phyloP scores from a whole-genome alignment of 2,797 vertebrate genomes.

The Dryobates pubescens region DNA sequence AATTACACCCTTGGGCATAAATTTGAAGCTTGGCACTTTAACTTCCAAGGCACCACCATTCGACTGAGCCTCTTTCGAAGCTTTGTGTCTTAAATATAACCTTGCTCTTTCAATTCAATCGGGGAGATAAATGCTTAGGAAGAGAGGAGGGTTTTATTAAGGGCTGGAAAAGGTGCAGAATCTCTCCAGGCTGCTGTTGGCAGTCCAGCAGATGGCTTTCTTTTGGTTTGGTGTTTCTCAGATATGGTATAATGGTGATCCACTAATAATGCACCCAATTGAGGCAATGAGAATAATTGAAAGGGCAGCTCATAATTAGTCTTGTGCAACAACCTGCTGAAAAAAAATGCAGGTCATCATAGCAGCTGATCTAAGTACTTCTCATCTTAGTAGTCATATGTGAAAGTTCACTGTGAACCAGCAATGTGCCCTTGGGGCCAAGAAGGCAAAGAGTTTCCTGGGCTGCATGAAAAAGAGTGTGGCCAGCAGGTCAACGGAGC shows the following conservation, averaged over 20 bases:
- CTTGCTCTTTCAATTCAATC: neutral
- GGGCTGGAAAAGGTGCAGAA: neutral
- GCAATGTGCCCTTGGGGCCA: too few species aligned
- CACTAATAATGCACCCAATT: neutral
- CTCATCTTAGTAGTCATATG: neutral
- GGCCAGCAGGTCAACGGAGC: too few species aligned
- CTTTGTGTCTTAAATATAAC: neutral
- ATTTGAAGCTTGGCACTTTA: rapidly evolving
- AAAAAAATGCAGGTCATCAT: neutral
- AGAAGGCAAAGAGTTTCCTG: too few species aligned
- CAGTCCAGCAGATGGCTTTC: neutral
- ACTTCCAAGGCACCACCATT: neutral
- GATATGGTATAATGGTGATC: neutral
- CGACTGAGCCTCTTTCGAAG: neutral
- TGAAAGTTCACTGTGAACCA: too few species aligned
- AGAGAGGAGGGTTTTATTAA: neutral
- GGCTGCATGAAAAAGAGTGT: too few species aligned
- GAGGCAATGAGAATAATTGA: neutral
- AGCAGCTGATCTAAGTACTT: neutral
- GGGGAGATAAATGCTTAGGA: neutral
- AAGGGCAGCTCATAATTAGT: neutral
- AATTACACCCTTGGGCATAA: rapidly evolving
- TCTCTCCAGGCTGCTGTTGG: neutral
- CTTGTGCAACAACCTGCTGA: neutral
- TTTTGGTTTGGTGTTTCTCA: neutral